phyloP scores from a whole-genome alignment of 2,113 vertebrate genomes.

The Tinamus guttatus region DNA sequence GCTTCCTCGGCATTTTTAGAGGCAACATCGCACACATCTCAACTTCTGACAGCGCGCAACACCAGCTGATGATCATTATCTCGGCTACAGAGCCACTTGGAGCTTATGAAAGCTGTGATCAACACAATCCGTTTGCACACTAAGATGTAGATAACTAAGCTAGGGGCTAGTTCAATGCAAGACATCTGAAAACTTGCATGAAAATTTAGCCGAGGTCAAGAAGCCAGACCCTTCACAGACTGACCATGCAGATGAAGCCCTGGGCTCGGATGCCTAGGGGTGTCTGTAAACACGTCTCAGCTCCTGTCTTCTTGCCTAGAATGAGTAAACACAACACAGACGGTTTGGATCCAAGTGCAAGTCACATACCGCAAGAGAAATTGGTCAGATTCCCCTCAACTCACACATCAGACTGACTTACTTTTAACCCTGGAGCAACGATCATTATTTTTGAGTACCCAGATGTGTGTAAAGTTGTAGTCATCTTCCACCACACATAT shows the following conservation, averaged over 20 bases:
- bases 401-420: not conserved
- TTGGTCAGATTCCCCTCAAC: not conserved
- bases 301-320: not conserved
- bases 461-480: not conserved
- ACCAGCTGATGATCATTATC: not conserved
- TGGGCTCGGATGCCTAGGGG: not conserved
- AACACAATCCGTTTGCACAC: not conserved
- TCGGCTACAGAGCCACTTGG: slow-evolving; percentile 35
- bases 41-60: not conserved
- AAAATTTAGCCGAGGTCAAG: not conserved
- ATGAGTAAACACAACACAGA: not conserved
- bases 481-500: rapidly evolving
- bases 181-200: not conserved
- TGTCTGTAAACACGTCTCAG: rapidly evolving
- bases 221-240: not conserved
- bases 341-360: not conserved
- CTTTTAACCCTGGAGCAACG: not conserved
- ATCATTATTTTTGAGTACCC: not conserved
- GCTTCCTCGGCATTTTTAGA: slow-evolving; percentile 7
- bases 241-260: not conserved
- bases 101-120: slow-evolving; percentile 12
- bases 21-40: not conserved
- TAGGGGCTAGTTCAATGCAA: slow-evolving; percentile 37
- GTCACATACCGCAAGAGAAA: not conserved
- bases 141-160: slow-evolving; percentile 22